Evolutionary conservation across 2,888 invertebrate species (phyloP), one percentile per base, ranked within the genome.

Genomic region (Atrina japonica): DNA sequence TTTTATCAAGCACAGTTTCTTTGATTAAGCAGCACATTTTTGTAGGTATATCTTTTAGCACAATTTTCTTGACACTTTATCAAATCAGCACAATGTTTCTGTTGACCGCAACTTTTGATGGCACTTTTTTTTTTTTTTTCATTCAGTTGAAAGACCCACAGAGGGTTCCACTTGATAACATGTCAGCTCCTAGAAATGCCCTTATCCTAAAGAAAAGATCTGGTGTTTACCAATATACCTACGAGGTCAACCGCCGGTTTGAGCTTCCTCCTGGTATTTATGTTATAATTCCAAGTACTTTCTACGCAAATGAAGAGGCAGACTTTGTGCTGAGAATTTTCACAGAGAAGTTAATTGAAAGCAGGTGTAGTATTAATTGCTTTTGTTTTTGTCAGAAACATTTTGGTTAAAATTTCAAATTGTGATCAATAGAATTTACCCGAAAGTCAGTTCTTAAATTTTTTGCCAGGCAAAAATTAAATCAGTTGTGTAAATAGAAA

Each of bases 251-350:
- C 85, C 93, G 93, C 78, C 94, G 98, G 29, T 98, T 98, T 91
- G 96, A 96, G 88, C 92, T 98, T 64, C 95, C 96, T 1, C 97
- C 97, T 0, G 99, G 99, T 30, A 93, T 94, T 23, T 99, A 99
- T 91, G 95, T 97, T 83, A 96, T 99, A 83, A 94, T 99, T 64
- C 98, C 99, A 3, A 97, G 97, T 65, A 98, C 98, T 0, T 99
- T 97, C 91, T 96, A 98, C 74, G 96, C 97, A 0, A 94, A 97
- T 80, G 96, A 97, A 87, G 97, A 98, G 87, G 98, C 97, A 21
- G 97, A 98, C 90, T 99, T 98, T 90, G 92, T 99, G 82, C 92
- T 99, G 64, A 93, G 99, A 83, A 95, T 98, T 70, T 99, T 97
- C 94, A 96, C 97, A 23, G 98, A 98, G 91, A 95, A 88, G 50